Evolutionary conservation across 1,140 invertebrate genomes (phyloP), one percentile per base, ranked within the genome.

Genomic region (Coptotermes formosanus): DNA sequence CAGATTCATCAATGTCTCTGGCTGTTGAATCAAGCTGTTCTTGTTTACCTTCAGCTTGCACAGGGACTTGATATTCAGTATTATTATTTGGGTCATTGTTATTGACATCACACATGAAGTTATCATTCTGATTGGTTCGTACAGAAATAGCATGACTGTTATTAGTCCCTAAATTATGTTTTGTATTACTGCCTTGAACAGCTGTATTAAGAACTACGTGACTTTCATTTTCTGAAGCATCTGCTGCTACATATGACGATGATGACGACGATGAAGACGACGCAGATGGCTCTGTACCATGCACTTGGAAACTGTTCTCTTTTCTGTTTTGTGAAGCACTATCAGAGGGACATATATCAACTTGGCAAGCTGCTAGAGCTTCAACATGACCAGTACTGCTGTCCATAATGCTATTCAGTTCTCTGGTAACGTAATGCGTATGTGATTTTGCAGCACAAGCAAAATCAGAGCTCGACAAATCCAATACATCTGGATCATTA

Each of bases 81-180:
- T 85, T 85, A n/a, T 85, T 85, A 30, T 85, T 85, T 82, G 81
- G 85, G 32, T 85, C 88, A 85, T 85, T 87, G 55, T 87, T 87
- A 82, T 87, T 85, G 43, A 87, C 48, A 84, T 84, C 83, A 84
- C 59, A 84, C 21, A 55, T 38, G 14, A 84, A 84, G 38, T 84
- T 45, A 44, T 55, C 64, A 75, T 30, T 75, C 64, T 75, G 64
- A 30, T 75, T 55, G 16, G n/a, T 32, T 44, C n/a, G 6, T 9
- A 9, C 3, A 83, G 82, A 43, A 6, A 83, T 23, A 9, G 9
- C 23, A 83, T 52, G 7, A 23, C 23, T 32, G 44, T 52, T 64
- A 84, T 6, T 59, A n/a, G 45, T 1, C 25, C n/a, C 48, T 55
- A 45, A 48, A 55, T 32, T 52, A 30, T 55, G 14, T 32, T 45